Conservation (phyloP, 2,797 vertebrate genomes). For the Rhabdophis nuchalis region DNA sequence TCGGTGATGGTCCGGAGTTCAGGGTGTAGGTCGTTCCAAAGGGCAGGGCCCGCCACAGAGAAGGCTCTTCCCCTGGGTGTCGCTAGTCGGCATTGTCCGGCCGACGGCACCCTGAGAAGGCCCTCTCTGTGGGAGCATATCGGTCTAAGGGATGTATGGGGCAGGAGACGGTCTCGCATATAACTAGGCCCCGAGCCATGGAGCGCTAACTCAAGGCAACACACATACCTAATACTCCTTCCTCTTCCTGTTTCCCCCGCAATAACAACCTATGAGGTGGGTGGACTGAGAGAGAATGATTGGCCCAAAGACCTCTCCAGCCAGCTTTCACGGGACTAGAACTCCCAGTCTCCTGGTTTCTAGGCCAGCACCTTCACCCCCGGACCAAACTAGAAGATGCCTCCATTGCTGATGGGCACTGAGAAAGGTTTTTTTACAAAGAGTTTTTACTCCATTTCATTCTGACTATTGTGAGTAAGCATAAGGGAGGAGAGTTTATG, state of each 20-base stretch:
- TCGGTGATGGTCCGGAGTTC: too few species aligned
- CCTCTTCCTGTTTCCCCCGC: background rate
- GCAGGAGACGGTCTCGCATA: too few species aligned
- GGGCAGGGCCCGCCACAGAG: too few species aligned
- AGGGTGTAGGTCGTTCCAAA: too few species aligned
- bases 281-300: background rate
- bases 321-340: background rate
- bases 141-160: too few species aligned
- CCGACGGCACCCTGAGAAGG: too few species aligned
- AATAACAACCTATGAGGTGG: background rate
- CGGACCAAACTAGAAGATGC: background rate
- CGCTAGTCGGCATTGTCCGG: too few species aligned
- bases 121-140: too few species aligned
- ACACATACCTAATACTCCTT: background rate
- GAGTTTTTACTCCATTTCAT: background rate
- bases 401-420: background rate
- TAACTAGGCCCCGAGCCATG: too few species aligned
- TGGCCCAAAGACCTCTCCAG: background rate
- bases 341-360: background rate
- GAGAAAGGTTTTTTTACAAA: background rate
- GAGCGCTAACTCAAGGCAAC: background rate
- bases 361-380: background rate
- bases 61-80: too few species aligned
- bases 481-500: conserved; percentile 18
- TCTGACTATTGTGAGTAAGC: background rate